Percentiles rank a stretch among this genome's conserved stretches.
phyloP scores from a whole-genome alignment of 2,888 invertebrate species.

The Dinocampus coccinellae region DNA sequence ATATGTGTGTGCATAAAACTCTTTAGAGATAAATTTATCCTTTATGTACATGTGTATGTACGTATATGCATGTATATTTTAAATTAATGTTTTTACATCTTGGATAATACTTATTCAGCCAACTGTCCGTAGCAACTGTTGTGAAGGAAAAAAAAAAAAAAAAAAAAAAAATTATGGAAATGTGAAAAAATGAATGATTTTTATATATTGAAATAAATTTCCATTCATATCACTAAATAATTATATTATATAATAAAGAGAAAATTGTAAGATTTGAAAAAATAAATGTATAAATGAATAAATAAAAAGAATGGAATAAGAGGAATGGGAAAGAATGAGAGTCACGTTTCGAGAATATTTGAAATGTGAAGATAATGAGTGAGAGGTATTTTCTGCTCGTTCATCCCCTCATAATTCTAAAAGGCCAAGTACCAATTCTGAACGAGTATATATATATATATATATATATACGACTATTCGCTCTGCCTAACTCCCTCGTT shows the following conservation, averaged over 20 bases:
- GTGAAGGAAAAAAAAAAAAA: neutral
- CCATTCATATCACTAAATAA: neutral
- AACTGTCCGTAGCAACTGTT: neutral
- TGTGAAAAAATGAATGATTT: neutral
- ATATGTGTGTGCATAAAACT: neutral
- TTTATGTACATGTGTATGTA: neutral
- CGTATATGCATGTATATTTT: neutral
- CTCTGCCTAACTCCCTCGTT: neutral
- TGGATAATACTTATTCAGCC: neutral
- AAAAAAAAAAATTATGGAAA: neutral
- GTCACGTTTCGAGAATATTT: constrained; percentile 13
- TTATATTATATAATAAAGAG: neutral
- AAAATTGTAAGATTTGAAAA: neutral
- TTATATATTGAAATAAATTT: neutral
- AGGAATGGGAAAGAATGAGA: neutral
- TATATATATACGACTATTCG: neutral
- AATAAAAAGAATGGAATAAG: neutral
- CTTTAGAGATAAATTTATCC: too few species aligned
- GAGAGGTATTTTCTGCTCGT: constrained; percentile 17
- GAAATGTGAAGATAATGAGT: constrained; percentile 19
- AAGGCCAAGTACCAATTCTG: constrained; percentile 11
- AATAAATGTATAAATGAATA: neutral
- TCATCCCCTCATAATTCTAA: neutral
- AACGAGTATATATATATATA: constrained; percentile 3
- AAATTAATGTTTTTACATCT: neutral